Evolutionary conservation across 2,888 invertebrate species (phyloP).

Genomic region (Hoplodrina blanda): DNA sequence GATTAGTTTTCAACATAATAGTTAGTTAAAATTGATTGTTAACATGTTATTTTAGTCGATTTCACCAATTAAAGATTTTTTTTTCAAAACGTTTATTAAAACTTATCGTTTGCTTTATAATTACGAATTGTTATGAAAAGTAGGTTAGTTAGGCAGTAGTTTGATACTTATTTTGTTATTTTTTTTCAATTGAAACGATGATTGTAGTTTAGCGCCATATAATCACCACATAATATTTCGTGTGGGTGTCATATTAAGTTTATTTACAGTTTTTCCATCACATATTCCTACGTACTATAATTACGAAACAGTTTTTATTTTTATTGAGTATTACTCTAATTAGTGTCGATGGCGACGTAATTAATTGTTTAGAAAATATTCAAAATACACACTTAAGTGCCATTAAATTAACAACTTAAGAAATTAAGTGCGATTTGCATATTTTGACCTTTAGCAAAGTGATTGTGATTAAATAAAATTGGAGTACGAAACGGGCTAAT

Average conservation of each 20-base stretch:
- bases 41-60: slow-evolving; percentile 82
- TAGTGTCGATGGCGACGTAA: slow-evolving; percentile 21
- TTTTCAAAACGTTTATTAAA: slow-evolving; percentile 65
- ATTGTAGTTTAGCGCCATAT: slow-evolving; percentile 57
- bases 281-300: slow-evolving; percentile 37
- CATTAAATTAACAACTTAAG: slow-evolving; percentile 41
- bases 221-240: slow-evolving; percentile 57
- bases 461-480: slow-evolving; percentile 46
- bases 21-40: slow-evolving; percentile 87
- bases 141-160: slow-evolving; percentile 61
- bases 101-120: slow-evolving; percentile 68
- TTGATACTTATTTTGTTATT: slow-evolving; percentile 44
- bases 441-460: slow-evolving; percentile 58
- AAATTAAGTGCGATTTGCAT: slow-evolving; percentile 48
- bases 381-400: slow-evolving; percentile 40
- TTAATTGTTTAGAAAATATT: slow-evolving; percentile 48
- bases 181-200: slow-evolving; percentile 38
- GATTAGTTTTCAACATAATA: slow-evolving; percentile 86
- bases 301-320: slow-evolving; percentile 49
- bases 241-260: slow-evolving; percentile 53
- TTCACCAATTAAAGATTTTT: slow-evolving; percentile 81
- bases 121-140: slow-evolving; percentile 69
- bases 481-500: slow-evolving; percentile 41
- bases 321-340: slow-evolving; percentile 44
- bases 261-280: slow-evolving; percentile 42